These are phyloP conservation scores for Embiotoca jacksoni DNA, from an alignment of 2,113 vertebrate species.

Conservation along the genomic window DNA sequence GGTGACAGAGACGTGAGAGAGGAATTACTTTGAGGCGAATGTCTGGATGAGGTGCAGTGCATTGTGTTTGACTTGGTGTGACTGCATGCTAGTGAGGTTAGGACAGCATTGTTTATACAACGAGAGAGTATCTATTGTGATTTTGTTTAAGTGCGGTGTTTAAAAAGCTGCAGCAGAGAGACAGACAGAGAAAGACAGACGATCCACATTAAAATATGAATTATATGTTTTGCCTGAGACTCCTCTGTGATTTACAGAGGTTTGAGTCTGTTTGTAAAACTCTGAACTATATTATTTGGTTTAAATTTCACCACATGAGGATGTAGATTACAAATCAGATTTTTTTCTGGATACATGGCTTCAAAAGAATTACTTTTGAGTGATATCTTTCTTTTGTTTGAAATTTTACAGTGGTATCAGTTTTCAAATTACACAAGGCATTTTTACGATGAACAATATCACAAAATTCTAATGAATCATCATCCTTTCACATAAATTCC, in stretches of 20 bases:
- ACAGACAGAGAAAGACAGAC: background rate
- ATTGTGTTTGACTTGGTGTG: background rate
- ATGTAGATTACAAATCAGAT: background rate
- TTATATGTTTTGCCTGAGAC: too few species aligned
- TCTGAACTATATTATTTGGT: background rate
- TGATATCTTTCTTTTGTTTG: background rate
- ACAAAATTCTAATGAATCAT: background rate
- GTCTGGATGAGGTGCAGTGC: slow-evolving; percentile 20
- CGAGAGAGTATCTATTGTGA: slow-evolving; percentile 8
- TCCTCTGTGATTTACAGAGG: too few species aligned
- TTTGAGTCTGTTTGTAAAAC: too few species aligned
- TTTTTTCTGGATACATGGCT: background rate
- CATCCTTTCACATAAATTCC: slow-evolving; percentile 8
- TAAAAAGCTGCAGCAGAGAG: background rate
- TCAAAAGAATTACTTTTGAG: background rate
- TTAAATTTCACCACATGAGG: background rate
- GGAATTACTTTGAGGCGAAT: slow-evolving; percentile 62
- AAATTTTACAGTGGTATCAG: background rate
- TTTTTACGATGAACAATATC: slow-evolving; percentile 1
- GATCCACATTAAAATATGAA: too few species aligned
- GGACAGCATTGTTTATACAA: background rate
- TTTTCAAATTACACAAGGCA: too few species aligned
- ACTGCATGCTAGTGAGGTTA: background rate
- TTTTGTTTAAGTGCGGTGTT: background rate
- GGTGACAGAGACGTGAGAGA: slow-evolving; percentile 71